Evolutionary conservation across 2,888 invertebrate genomes (phyloP), one percentile per base, ranked within the genome.

Genomic region (Villa cingulata): DNA sequence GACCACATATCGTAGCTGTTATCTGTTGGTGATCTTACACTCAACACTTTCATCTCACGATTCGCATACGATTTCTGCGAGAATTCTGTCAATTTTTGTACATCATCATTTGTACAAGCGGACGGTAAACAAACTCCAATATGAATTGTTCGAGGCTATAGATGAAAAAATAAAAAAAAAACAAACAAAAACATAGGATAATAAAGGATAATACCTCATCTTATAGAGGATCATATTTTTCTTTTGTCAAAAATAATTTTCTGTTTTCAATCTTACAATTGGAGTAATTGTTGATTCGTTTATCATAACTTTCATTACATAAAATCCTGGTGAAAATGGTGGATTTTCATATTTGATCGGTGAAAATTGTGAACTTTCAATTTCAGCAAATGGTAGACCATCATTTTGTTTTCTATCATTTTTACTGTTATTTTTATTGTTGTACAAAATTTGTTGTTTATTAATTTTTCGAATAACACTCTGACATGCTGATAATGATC

Each of bases 61-160:
- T 70, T 55, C 10, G 56, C 49, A 4, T 61, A 59, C 1, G 74
- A 72, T 10, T 73, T 71, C 45, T 72, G 72, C 1, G 78, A 75
- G 0, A 74, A 70, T 56, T 68, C 66, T 53, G 81, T 68, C 51
- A 84, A 70, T 10, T 64, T 64, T 16, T 69, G 66, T n/a, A 86
- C 77, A 49, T 83, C 82, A 4, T 68, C 62, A 7, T 76, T 74
- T 7, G 74, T 69, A 62, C 88, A 88, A 7, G 77, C 72, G 45
- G 74, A 72, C 15, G 88, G 88, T 46, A 88, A 68, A 60, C 88
- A 88, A 15, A 84, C 67, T 0, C 88, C 88, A 6, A 87, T 70
- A 59, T 85, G 81, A 41, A 88, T 70, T 4, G 78, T 75, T 60
- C 82, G 78, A 36, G 76, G 74, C 86, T 86, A 64, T 12, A 41